Evolutionary conservation across 2,888 invertebrate species (phyloP), one percentile per base, ranked within the genome.

Genomic region (Lochmaea crataegi): DNA sequence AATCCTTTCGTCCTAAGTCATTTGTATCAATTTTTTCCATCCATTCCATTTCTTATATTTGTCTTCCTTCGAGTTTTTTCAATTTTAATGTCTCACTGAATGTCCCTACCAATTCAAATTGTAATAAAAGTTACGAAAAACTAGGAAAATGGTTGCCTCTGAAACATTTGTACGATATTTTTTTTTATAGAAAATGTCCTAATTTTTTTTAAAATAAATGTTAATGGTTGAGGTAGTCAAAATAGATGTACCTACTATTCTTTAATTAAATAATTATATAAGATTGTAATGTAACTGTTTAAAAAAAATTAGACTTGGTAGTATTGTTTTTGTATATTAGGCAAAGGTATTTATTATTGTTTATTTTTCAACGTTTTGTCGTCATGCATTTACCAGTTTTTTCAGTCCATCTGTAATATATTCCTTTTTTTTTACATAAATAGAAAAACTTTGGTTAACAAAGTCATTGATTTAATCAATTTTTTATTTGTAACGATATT

Each of bases 341-440:
- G 71, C 71, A 77, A 77, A 69, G 75, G 76, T 77, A 77, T 77
- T 77, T 78, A 79, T 78, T 78, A 73, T 74, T 76, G 71, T 75
- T 72, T 32, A 7, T 32, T 7, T 32, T 32, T 72, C 70, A 74
- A 75, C 76, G 76, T 77, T 72, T 76, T 80, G 75, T 79, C 71
- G 72, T 76, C 73, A 73, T 77, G 79, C 80, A 80, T 80, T 79
- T 79, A 74, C 75, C 75, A 68, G 61, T 76, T 76, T 66, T 45
- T 11, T 68, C 61, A 65, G 71, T 73, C 70, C 70, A 60, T 68
- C 45, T 77, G 74, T 77, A 74, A 71, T 77, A 77, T 75, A 76
- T 74, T 73, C 73, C 68, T 68, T 73, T 66, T 70, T n/a, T 70
- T 76, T 48, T 61, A 73, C 65, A 48, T 48, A 48, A 48, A 48